Conservation (phyloP, 2,113 vertebrate species). For the Platysteira castanea region DNA sequence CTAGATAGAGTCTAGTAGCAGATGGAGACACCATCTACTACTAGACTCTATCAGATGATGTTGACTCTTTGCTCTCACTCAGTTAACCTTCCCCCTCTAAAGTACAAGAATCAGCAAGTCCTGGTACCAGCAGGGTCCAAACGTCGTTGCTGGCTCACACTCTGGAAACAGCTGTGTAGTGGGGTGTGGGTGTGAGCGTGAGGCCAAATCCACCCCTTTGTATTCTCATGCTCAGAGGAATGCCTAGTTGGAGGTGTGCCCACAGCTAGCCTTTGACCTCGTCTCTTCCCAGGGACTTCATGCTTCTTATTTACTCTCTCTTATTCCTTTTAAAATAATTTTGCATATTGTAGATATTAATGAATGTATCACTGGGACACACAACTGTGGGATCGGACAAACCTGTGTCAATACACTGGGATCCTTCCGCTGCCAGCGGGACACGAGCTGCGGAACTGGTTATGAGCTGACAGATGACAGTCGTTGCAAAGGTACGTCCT, state of each 20-base stretch:
- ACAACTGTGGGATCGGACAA: constrained; percentile 85
- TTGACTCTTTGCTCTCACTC: neutral
- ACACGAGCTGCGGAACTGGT: constrained; percentile 94
- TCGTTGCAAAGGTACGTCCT: constrained; percentile 86
- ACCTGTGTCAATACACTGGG: constrained; percentile 89
- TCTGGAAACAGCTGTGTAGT: neutral
- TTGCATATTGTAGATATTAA: constrained; percentile 82
- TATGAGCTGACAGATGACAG: constrained; percentile 93
- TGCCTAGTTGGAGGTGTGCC: neutral
- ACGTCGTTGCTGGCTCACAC: fast-evolving
- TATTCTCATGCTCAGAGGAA: neutral
- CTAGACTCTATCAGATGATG: neutral
- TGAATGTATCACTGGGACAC: constrained; percentile 84
- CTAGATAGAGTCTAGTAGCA: no score
- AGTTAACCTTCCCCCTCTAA: neutral
- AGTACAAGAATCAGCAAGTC: neutral
- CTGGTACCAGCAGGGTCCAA: neutral
- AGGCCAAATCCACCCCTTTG: neutral
- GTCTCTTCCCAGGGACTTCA: neutral
- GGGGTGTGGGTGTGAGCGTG: neutral
- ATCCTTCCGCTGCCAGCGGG: constrained; percentile 91
- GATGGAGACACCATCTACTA: fast-evolving
- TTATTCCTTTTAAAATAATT: neutral
- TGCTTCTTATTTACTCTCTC: neutral
- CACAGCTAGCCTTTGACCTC: neutral